Evolutionary conservation across 2,797 vertebrate genomes (phyloP).

Genomic region (Takifugu rubripes): DNA sequence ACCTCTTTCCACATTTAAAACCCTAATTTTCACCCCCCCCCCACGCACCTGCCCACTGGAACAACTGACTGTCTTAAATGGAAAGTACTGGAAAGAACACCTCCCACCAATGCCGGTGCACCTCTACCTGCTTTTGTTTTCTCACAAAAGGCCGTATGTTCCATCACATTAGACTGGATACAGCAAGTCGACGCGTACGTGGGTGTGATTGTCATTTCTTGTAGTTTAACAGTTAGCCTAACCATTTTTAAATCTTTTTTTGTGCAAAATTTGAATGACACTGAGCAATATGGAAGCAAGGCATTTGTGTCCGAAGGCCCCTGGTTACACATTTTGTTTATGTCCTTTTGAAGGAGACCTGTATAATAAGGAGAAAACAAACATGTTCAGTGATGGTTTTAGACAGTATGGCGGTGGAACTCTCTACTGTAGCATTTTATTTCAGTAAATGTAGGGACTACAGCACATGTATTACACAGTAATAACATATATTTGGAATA

Average conservation of each 20-base stretch:
- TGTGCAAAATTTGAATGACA: slow-evolving; percentile 49
- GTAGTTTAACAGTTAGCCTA: slow-evolving; percentile 51
- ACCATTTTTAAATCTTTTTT: slow-evolving; percentile 47
- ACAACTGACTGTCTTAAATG: slow-evolving; percentile 51
- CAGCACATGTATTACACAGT: slow-evolving; percentile 19
- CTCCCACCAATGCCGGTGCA: slow-evolving; percentile 18
- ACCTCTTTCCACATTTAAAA: slow-evolving; percentile 50
- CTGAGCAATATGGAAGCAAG: slow-evolving; percentile 39
- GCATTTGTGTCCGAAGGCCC: slow-evolving; percentile 30
- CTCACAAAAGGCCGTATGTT: slow-evolving; percentile 25
- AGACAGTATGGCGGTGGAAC: slow-evolving; percentile 13
- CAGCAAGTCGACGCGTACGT: slow-evolving; percentile 32
- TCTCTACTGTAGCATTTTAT: slow-evolving; percentile 2
- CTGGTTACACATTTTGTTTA: slow-evolving; percentile 45
- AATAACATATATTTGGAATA: slow-evolving; percentile 25
- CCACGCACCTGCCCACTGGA: slow-evolving; percentile 40
- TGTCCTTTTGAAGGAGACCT: slow-evolving; percentile 27
- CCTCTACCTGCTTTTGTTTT: slow-evolving; percentile 44
- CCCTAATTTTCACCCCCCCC: slow-evolving; percentile 38
- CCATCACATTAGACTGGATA: slow-evolving; percentile 31
- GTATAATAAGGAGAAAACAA: slow-evolving; percentile 6
- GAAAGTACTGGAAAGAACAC: slow-evolving; percentile 55
- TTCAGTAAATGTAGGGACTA: slow-evolving; percentile 30
- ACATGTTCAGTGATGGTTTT: slow-evolving; percentile 10
- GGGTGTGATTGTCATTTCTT: slow-evolving; percentile 37